Base-by-base conservation (phyloP, 1,140 invertebrate species). In the Drosophila parabipectinata region DNA sequence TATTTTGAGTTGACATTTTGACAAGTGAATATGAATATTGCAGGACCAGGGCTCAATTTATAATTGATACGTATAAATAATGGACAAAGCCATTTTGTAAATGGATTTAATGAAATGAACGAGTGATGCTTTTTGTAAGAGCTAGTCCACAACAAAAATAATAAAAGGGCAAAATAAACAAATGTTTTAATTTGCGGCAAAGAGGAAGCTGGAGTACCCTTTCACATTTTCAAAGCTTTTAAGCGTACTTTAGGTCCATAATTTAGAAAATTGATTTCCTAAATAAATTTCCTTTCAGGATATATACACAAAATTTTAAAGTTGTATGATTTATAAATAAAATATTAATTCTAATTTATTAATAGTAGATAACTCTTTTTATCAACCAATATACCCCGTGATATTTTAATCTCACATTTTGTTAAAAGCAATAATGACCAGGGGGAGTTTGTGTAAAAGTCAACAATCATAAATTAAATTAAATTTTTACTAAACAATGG, bases 1-100 rank as follows among this genome's bases (percentile, higher is more conserved):
- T 82, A 87, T 87, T 87, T 87, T 69, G 41, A 77, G 71, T 76
- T 88, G 82, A 87, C 82, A 63, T 54, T 79, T 88, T 87, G 83
- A 88, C 83, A 88, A 88, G 83, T 79, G 82, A 58, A 75, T 75
- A 87, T 87, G 78, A 88, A 87, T 87, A 87, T 79, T 68, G 58
- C 79, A 78, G 60, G 64, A 47, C 50, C 59, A 48, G 72, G 48
- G 64, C n/a, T 54, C 73, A 68, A 74, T 74, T 77, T 63, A 80
- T 79, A 84, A 84, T 69, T 77, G 79, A 78, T 78, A 69, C 75
- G 32, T 55, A 50, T 76, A 37, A 59, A 73, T 79, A 78, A 68
- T 62, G 51, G 63, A 56, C 61, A 53, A 39, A 48, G 52, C 41
- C 47, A 68, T 79, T 68, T 69, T 63, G 59, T 68, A 69, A 63